Conservation (phyloP, 1,140 invertebrate genomes). For the Danaus melanippus region DNA sequence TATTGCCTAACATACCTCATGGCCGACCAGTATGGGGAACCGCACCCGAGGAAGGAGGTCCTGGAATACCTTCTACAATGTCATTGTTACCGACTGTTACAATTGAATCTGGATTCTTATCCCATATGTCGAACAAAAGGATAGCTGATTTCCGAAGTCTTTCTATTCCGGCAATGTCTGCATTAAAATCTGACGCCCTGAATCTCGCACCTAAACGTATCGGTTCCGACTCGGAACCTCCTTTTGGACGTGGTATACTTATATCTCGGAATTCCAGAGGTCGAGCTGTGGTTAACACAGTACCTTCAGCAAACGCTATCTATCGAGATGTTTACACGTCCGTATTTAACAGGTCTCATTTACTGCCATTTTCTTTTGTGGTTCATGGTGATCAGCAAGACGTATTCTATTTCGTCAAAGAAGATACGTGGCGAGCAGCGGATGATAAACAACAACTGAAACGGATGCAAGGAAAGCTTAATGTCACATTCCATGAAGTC, state of each 20-base stretch:
- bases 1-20: slow-evolving; percentile 74
- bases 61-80: slow-evolving; percentile 64
- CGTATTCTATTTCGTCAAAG: slow-evolving; percentile 96
- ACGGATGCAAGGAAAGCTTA: slow-evolving; percentile 90
- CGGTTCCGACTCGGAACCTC: slow-evolving; percentile 85
- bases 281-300: slow-evolving; percentile 87
- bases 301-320: slow-evolving; percentile 89
- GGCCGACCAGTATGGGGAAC: slow-evolving; percentile 75
- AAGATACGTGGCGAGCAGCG: slow-evolving; percentile 87
- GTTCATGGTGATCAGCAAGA: slow-evolving; percentile 92
- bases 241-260: slow-evolving; percentile 92
- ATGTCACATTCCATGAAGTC: slow-evolving; percentile 92
- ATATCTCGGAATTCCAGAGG: slow-evolving; percentile 85
- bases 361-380: slow-evolving; percentile 90
- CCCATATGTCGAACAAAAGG: slow-evolving; percentile 81
- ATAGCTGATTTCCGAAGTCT: slow-evolving; percentile 81
- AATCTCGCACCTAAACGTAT: slow-evolving; percentile 80
- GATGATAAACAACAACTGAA: slow-evolving; percentile 92
- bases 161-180: slow-evolving; percentile 81
- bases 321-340: slow-evolving; percentile 94
- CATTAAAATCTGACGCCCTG: slow-evolving; percentile 81
- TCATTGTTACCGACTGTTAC: slow-evolving; percentile 73
- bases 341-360: slow-evolving; percentile 92
- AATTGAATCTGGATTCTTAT: slow-evolving; percentile 85
- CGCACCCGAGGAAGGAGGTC: slow-evolving; percentile 62